Base-by-base conservation (phyloP, 2,113 vertebrate genomes). In the Siphamia tubifer region DNA sequence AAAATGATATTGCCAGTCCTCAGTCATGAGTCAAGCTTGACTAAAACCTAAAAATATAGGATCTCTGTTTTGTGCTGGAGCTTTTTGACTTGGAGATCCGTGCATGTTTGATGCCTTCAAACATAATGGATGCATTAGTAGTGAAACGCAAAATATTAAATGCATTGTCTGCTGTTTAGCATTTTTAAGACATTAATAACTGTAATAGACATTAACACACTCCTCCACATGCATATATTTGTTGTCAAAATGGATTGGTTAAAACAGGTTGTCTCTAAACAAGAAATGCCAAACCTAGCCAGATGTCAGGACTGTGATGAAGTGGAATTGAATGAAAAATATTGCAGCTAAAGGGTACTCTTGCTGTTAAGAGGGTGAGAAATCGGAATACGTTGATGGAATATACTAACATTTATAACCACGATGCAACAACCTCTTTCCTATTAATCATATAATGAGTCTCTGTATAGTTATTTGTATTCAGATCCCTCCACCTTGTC, bases 371-470 rank as follows among this genome's bases (percentile, higher is more conserved):
- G 38, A 69, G 36, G 30, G 51, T 34, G 36, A 64, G 58, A 78
- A 83, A 68, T 68, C 63, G 47, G 36, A 11, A 63, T 38, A 32
- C 45, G 4, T 16, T 45, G 16, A 78, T 66, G 47, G 40, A 79
- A 65, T 66, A 68, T 49, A n/a, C 47, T 40, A 54, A 60, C 45
- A 44, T 39, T 19, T 19, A 10, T 27, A 48, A 48, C 32, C 20
- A 17, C n/a, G 9, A 30, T 43, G 24, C 25, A 57, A 16, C 21
- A 9, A 30, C 35, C 24, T 25, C 56, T 8, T 6, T 31, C 56
- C 39, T 64, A 8, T 63, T 81, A 79, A 82, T 88, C 74, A 74
- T 62, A 74, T 75, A 84, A 85, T 64, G 55, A 74, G 20, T 60
- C 67, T 52, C 56, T 51, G 55, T 77, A 72, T 67, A 24, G 58